A percentile compares a stretch with the other conserved stretches of the same genome.
These are phyloP conservation scores for Hedya salicella DNA, from an alignment of 2,888 invertebrate species.

Conservation along the genomic window DNA sequence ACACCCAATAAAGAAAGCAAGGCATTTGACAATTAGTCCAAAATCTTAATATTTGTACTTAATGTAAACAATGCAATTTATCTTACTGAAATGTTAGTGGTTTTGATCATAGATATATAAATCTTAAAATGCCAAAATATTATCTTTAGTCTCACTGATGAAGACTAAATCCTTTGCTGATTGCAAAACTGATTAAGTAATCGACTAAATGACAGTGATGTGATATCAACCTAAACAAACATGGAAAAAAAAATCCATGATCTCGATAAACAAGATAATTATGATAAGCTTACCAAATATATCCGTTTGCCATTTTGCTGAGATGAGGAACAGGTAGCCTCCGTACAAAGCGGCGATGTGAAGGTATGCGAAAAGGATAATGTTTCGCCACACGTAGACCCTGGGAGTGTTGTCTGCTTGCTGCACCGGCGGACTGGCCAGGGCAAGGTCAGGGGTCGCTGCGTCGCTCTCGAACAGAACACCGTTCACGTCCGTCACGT, in stretches of 20 bases:
- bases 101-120: too few species aligned
- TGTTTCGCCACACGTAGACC: constrained; percentile 92
- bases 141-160: too few species aligned
- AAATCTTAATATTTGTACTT: too few species aligned
- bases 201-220: not conserved
- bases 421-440: constrained; percentile 67
- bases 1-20: too few species aligned
- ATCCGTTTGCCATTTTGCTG: constrained; percentile 89
- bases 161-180: too few species aligned
- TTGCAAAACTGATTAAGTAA: not conserved
- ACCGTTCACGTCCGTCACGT: constrained; percentile 73
- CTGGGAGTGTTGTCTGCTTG: constrained; percentile 84
- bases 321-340: constrained; percentile 88
- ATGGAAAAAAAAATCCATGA: constrained; percentile 1
- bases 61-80: too few species aligned
- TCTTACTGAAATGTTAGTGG: too few species aligned
- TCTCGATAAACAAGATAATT: constrained; percentile 4
- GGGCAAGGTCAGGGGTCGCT: constrained; percentile 75
- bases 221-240: not conserved
- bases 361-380: constrained; percentile 90
- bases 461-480: constrained; percentile 80
- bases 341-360: constrained; percentile 92
- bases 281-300: constrained; percentile 87
- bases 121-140: too few species aligned
- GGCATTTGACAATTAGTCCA: too few species aligned